phyloP scores from a whole-genome alignment of 2,888 invertebrate genomes.

The Hermodice carunculata region DNA sequence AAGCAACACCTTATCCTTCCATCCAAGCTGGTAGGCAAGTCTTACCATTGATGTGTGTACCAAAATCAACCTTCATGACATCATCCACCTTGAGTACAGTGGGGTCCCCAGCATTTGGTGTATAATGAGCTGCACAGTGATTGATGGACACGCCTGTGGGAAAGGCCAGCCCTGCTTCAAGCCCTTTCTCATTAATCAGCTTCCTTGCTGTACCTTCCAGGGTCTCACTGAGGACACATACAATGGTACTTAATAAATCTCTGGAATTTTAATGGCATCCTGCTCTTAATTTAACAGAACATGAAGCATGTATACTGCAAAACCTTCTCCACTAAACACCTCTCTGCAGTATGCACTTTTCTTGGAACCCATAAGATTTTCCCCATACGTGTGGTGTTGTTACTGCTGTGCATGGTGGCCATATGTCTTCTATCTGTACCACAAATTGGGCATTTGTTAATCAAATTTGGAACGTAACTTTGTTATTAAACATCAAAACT shows the following conservation, averaged over 20 bases:
- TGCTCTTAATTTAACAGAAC: too few species aligned
- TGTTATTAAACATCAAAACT: too few species aligned
- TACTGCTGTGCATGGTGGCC: too few species aligned
- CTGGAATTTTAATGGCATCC: too few species aligned
- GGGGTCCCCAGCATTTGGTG: slow-evolving; percentile 97
- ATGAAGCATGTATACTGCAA: too few species aligned
- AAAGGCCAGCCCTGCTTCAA: slow-evolving; percentile 88
- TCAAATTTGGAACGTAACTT: too few species aligned
- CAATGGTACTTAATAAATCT: background rate
- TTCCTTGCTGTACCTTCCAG: slow-evolving; percentile 92
- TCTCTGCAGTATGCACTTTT: too few species aligned
- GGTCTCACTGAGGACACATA: slow-evolving; percentile 83
- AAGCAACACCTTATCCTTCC: background rate
- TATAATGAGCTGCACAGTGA: slow-evolving; percentile 99
- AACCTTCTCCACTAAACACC: too few species aligned
- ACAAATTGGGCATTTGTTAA: too few species aligned
- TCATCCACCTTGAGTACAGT: slow-evolving; percentile 96
- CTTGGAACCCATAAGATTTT: too few species aligned
- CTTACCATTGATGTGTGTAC: slow-evolving; percentile 94
- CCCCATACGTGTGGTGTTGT: too few species aligned
- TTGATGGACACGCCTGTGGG: slow-evolving; percentile 99
- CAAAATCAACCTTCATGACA: slow-evolving; percentile 99
- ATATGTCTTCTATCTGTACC: too few species aligned
- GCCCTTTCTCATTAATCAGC: slow-evolving; percentile 93
- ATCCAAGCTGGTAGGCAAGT: background rate